Evolutionary conservation across 2,888 invertebrate genomes (phyloP).

Genomic region (Candidula unifasciata): DNA sequence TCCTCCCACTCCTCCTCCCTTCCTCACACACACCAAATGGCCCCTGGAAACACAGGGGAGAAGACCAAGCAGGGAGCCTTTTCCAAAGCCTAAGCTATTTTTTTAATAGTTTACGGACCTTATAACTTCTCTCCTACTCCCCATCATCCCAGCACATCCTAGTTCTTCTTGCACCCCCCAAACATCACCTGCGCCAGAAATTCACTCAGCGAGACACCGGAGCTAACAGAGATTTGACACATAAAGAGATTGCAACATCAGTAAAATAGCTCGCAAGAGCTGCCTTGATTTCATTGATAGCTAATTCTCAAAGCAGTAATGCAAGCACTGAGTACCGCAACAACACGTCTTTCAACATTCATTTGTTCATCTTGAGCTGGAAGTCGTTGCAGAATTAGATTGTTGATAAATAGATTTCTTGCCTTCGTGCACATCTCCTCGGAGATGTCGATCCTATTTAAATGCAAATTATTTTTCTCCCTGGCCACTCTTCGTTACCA

Average conservation of each 20-base stretch:
- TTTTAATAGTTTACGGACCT: too few relatives aligned
- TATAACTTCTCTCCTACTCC: too few relatives aligned
- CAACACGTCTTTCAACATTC: conserved; percentile 52
- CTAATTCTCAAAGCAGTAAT: conserved; percentile 53
- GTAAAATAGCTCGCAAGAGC: conserved; percentile 1
- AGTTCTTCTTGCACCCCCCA: too few relatives aligned
- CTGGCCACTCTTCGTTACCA: background rate
- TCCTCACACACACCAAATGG: too few relatives aligned
- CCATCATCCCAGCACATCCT: too few relatives aligned
- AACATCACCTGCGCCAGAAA: background rate
- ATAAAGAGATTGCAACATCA: conserved; percentile 38
- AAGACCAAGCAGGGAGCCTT: too few relatives aligned
- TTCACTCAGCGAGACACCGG: background rate
- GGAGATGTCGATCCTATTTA: conserved; percentile 56
- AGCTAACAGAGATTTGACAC: conserved; percentile 36
- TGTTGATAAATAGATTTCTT: conserved; percentile 59
- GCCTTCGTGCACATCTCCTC: conserved; percentile 47
- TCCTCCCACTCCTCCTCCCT: too few relatives aligned
- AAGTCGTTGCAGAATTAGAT: conserved; percentile 56
- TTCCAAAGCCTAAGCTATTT: too few relatives aligned
- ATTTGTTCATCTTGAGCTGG: conserved; percentile 49
- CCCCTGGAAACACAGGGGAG: too few relatives aligned
- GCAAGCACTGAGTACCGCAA: conserved; percentile 52
- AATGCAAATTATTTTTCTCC: conserved; percentile 58
- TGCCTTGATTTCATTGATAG: conserved; percentile 56